Evolutionary conservation across 2,113 vertebrate genomes (phyloP).

Genomic region (Eulacestoma nigropectus): DNA sequence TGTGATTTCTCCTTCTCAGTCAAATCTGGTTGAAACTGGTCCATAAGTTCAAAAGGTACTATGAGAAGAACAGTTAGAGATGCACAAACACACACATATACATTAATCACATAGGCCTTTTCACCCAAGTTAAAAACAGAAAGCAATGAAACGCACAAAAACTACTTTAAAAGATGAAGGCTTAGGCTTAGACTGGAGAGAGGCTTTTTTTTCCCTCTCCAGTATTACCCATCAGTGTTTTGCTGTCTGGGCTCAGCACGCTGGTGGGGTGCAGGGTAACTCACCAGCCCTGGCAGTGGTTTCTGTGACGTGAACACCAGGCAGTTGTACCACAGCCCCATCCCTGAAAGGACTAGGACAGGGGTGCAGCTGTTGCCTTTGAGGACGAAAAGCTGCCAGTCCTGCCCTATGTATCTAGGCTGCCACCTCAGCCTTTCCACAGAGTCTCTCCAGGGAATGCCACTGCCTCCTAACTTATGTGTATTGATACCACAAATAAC

Average conservation of each 20-base stretch:
- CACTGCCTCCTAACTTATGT: background rate
- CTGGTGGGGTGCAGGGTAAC: background rate
- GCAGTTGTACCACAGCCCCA: background rate
- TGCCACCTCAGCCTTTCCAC: background rate
- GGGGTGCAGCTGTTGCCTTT: accelerated
- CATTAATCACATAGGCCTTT: background rate
- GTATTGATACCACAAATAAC: background rate
- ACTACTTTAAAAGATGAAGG: background rate
- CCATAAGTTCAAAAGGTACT: background rate
- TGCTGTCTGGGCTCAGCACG: background rate
- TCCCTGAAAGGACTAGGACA: background rate
- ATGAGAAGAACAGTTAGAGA: background rate
- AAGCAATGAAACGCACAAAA: background rate
- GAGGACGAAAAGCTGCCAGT: background rate
- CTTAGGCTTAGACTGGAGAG: background rate
- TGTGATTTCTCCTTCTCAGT: background rate
- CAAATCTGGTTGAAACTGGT: background rate
- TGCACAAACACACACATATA: background rate
- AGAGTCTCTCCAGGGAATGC: background rate
- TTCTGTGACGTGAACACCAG: background rate
- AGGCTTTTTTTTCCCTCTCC: background rate
- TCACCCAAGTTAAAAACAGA: background rate
- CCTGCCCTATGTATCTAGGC: background rate
- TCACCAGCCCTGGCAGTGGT: background rate
- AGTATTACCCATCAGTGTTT: background rate